These are phyloP conservation scores for Strigops habroptila DNA, from an alignment of 2,113 vertebrate genomes.

Conservation along the genomic window DNA sequence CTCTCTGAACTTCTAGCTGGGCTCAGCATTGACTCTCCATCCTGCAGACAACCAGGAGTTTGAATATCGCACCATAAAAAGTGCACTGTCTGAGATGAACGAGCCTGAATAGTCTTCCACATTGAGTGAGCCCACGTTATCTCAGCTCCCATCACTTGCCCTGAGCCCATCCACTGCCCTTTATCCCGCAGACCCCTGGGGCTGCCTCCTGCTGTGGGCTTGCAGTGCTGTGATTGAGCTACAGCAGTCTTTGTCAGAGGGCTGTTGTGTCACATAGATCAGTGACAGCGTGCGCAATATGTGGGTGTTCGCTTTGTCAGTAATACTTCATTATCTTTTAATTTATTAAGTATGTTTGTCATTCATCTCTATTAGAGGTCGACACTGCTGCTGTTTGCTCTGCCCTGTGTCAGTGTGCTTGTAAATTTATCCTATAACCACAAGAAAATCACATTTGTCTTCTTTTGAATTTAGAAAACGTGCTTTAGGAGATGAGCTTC, in stretches of 20 bases:
- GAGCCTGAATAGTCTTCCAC: background rate
- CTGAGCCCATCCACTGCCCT: background rate
- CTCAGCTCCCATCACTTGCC: background rate
- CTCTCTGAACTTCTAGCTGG: background rate
- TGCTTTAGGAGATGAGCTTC: background rate
- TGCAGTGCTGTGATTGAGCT: background rate
- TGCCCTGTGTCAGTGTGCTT: constrained; percentile 16
- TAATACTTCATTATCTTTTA: constrained; percentile 22
- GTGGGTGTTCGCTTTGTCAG: background rate
- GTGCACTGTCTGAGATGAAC: background rate
- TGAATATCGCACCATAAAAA: background rate
- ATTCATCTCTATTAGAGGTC: constrained; percentile 30
- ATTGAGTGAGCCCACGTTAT: background rate
- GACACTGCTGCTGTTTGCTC: background rate
- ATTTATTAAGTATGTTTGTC: constrained; percentile 28
- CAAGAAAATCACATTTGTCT: constrained; percentile 8
- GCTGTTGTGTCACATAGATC: background rate
- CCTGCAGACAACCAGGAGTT: background rate
- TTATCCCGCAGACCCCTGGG: background rate
- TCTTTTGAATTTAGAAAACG: background rate
- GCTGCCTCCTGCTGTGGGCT: background rate
- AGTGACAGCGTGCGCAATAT: background rate
- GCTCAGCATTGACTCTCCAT: background rate
- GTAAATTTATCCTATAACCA: background rate
- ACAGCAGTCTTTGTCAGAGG: background rate